Conservation (phyloP, 1,140 invertebrate species). For the Lordiphosa stackelbergi region DNA sequence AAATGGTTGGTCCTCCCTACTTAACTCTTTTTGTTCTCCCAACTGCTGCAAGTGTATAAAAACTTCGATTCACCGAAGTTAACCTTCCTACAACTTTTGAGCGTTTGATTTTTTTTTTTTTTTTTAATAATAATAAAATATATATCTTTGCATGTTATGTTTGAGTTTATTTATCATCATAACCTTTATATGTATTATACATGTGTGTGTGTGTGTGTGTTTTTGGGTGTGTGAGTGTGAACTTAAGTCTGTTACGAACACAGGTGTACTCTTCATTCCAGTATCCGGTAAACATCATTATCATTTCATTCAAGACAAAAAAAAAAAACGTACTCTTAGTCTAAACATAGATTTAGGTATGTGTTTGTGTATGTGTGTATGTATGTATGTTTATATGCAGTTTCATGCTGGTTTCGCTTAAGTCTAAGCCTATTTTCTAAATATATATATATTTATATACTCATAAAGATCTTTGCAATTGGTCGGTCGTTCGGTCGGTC, state of each 20-base stretch:
- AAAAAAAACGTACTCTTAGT: too few relatives aligned
- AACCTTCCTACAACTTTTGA: too few relatives aligned
- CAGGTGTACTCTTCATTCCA: not conserved
- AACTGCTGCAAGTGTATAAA: too few relatives aligned
- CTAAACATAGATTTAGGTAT: too few relatives aligned
- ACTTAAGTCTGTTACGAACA: slow-evolving; percentile 2
- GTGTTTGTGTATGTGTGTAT: slow-evolving; percentile 7
- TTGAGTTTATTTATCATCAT: slow-evolving; percentile 27
- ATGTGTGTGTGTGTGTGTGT: slow-evolving; percentile 12
- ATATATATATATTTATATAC: slow-evolving; percentile 24
- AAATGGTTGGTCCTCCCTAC: too few relatives aligned
- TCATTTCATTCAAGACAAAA: slow-evolving; percentile 4
- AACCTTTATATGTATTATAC: slow-evolving; percentile 18
- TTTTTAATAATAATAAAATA: too few relatives aligned
- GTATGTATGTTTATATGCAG: slow-evolving; percentile 2
- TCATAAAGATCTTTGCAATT: slow-evolving; percentile 57
- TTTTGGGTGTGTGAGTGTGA: slow-evolving; percentile 9
- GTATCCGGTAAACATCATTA: slow-evolving; percentile 3
- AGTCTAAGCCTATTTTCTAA: slow-evolving; percentile 24
- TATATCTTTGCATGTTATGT: slow-evolving; percentile 11
- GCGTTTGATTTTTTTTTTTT: too few relatives aligned
- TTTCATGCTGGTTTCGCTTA: slow-evolving; percentile 2
- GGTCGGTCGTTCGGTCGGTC: slow-evolving; percentile 76
- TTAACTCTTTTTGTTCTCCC: too few relatives aligned
- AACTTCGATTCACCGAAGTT: too few relatives aligned